Evolutionary conservation across 2,888 invertebrate species (phyloP).

Genomic region (Tipula unca): DNA sequence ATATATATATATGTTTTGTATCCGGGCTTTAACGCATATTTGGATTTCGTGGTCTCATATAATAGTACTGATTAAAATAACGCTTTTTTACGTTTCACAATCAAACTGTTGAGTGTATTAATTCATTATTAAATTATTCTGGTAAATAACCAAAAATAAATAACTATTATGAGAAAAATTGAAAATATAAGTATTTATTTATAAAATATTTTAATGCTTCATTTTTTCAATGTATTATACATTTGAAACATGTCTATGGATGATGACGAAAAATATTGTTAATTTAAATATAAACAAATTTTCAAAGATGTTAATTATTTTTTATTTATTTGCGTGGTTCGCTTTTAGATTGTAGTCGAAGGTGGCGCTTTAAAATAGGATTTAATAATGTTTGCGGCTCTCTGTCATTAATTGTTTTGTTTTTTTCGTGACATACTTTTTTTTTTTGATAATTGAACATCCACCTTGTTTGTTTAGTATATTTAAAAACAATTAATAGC

Average conservation of each 20-base stretch:
- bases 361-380: neutral
- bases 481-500: too few relatives aligned
- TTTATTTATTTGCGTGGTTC: neutral
- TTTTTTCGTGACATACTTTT: too few relatives aligned
- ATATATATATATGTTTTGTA: neutral
- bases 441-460: too few relatives aligned
- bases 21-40: neutral
- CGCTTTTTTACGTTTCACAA: neutral
- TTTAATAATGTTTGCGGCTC: too few relatives aligned
- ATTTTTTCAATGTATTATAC: neutral
- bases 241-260: neutral
- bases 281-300: neutral
- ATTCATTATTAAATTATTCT: neutral
- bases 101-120: neutral
- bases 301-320: neutral
- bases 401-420: too few relatives aligned
- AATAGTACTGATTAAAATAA: neutral
- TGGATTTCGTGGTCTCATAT: neutral
- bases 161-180: neutral
- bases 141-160: neutral
- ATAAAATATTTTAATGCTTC: neutral
- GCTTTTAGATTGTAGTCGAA: neutral
- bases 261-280: neutral
- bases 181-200: neutral
- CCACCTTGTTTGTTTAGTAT: too few relatives aligned